phyloP scores from a whole-genome alignment of 2,888 invertebrate species.

The Andricus curvator region DNA sequence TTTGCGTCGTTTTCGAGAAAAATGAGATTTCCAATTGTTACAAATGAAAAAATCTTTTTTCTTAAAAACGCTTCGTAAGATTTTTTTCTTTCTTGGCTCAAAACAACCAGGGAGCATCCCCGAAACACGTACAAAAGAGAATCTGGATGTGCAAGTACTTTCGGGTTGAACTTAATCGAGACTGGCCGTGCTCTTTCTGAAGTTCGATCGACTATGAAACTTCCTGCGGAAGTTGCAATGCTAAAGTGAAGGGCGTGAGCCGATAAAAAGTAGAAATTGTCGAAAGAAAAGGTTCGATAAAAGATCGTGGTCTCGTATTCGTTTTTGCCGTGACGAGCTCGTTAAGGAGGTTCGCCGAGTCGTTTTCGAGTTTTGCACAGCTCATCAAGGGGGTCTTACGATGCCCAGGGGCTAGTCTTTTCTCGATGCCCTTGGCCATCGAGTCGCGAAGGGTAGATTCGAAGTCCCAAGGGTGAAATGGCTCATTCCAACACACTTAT shows the following conservation, averaged over 20 bases:
- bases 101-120: no score
- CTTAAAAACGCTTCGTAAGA: no score
- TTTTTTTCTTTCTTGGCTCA: no score
- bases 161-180: no score
- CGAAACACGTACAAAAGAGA: no score
- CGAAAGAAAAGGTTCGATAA: background rate
- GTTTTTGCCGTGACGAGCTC: constrained; percentile 63
- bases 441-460: constrained; percentile 58
- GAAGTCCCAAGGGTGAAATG: constrained; percentile 78
- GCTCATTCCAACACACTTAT: constrained; percentile 78
- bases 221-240: background rate
- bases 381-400: constrained; percentile 66
- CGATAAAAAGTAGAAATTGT: constrained; percentile 2
- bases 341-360: constrained; percentile 57
- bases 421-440: constrained; percentile 57
- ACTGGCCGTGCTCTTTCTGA: background rate
- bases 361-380: constrained; percentile 67
- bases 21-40: no score
- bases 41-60: no score
- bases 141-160: background rate
- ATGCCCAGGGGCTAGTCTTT: constrained; percentile 71
- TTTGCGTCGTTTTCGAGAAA: no score
- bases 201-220: background rate
- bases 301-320: constrained; percentile 16
- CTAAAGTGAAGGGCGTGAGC: background rate